Base-by-base conservation (phyloP, 1,140 invertebrate genomes). In the Drosophila azteca region DNA sequence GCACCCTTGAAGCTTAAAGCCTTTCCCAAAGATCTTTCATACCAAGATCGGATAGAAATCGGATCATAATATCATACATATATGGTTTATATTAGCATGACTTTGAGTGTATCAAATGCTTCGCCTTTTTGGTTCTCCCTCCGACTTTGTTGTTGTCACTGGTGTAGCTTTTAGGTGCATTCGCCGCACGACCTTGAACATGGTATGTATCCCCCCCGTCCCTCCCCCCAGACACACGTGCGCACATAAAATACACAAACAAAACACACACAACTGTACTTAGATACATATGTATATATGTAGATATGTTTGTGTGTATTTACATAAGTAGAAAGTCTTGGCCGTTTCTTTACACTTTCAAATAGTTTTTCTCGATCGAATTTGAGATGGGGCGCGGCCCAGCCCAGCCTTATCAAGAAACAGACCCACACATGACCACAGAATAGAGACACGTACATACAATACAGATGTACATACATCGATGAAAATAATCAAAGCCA, bases 171-270 rank as follows among this genome's bases (percentile, higher is more conserved):
- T 66, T 87, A 74, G 77, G 81, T 84, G 77, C 81, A 84, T 85
- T 77, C 64, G 81, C 81, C 73, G 77, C 64, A 53, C 68, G 82
- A 84, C 81, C 81, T 84, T 84, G 81, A 84, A 66, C 68, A 70
- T 73, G 53, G 53, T 39, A 66, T 48, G 39, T 52, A 60, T 60
- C 17, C 50, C n/a, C 71, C 59, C 51, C 60, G 55, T 60, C 17
- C 50, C n/a, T 66, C 59, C 51, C 60, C 11, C 50, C n/a, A 66
- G 55, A 46, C 54, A 74, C 63, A 74, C 75, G 77, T 81, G 82
- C 82, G 77, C 81, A 82, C 68, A 78, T 78, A 60, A 78, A 83
- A 82, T 66, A 73, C 55, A 63, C 67, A 73, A 46, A 53, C 24
- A 62, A 24, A 5, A 26, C 4, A 26, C 41, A 50, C 17, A 26